Conservation (phyloP, 2,113 vertebrate species). For the Mormoops blainvillei region DNA sequence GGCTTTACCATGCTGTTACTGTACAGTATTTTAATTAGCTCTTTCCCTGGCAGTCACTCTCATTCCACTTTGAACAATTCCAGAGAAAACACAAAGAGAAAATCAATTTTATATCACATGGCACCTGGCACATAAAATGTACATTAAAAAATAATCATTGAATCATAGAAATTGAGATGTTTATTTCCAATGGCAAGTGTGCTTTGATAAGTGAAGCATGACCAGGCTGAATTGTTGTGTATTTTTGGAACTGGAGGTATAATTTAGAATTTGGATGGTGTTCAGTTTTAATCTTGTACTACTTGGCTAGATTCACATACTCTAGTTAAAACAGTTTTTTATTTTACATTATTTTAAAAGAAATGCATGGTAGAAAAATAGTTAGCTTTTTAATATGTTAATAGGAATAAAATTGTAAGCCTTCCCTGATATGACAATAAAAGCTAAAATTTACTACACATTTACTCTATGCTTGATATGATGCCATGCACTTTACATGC, state of each 20-base stretch:
- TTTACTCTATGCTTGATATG: background rate
- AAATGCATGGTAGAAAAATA: slow-evolving; percentile 33
- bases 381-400: slow-evolving; percentile 22
- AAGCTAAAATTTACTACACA: background rate
- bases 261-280: slow-evolving; percentile 50
- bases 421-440: background rate
- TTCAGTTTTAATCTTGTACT: slow-evolving; percentile 56
- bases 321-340: slow-evolving; percentile 43
- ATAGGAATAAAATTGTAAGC: background rate
- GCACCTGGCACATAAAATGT: slow-evolving; percentile 8
- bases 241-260: slow-evolving; percentile 24
- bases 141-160: background rate
- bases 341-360: background rate
- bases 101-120: slow-evolving; percentile 11
- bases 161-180: slow-evolving; percentile 28
- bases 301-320: slow-evolving; percentile 1
- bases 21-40: background rate
- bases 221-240: slow-evolving; percentile 13
- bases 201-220: slow-evolving; percentile 46
- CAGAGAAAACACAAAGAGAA: slow-evolving; percentile 18
- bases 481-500: background rate
- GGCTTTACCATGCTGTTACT: background rate
- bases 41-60: background rate
- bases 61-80: background rate
- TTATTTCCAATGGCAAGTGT: slow-evolving; percentile 30